phyloP scores from a whole-genome alignment of 2,113 vertebrate genomes.

The Mus spicilegus region DNA sequence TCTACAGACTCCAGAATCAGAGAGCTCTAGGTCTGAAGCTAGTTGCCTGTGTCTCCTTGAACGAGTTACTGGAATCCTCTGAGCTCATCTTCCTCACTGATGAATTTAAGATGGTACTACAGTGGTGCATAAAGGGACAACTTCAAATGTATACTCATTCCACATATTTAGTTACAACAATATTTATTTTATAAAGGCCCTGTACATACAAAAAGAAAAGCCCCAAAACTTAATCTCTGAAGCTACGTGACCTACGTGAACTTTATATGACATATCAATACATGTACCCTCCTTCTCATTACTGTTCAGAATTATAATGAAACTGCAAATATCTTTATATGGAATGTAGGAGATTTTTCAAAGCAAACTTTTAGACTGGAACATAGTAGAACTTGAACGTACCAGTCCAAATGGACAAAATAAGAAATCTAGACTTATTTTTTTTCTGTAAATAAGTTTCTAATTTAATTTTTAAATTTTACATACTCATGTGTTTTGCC shows the following conservation, averaged over 20 bases:
- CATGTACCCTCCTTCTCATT: conserved; percentile 54
- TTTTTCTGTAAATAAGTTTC: not conserved
- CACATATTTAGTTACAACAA: conserved; percentile 17
- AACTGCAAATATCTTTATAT: not conserved
- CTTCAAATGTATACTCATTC: conserved; percentile 22
- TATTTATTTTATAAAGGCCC: conserved; percentile 14
- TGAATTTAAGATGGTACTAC: conserved; percentile 41
- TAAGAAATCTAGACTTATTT: not conserved
- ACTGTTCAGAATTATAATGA: not conserved
- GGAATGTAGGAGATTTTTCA: conserved; percentile 11
- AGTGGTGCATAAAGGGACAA: conserved; percentile 25
- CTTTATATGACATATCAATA: not conserved
- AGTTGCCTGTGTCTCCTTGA: not conserved
- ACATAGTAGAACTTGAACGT: not conserved
- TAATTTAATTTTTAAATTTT: not conserved
- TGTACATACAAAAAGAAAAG: conserved; percentile 32
- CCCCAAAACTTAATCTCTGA: not conserved
- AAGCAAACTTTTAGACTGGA: conserved; percentile 45
- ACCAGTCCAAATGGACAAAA: not conserved
- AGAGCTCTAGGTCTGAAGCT: not conserved
- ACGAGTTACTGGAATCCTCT: conserved; percentile 12
- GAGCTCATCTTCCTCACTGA: not conserved
- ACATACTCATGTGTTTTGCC: not conserved
- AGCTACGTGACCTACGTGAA: not conserved
- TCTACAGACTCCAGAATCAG: not conserved